Conservation (phyloP, 2,113 vertebrate genomes). For the Silurus glanis region DNA sequence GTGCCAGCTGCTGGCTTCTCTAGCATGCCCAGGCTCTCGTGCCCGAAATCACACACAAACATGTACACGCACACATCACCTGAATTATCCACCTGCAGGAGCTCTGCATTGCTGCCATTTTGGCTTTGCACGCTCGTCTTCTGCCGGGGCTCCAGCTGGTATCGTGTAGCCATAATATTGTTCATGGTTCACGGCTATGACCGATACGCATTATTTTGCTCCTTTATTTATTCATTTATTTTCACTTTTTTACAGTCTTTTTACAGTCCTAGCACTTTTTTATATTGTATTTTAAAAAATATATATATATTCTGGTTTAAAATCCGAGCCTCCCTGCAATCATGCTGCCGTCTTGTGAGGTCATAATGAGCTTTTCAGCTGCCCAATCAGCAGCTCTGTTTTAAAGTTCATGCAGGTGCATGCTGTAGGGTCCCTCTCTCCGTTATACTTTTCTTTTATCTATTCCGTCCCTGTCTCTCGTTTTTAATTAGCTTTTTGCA, state of each 20-base stretch:
- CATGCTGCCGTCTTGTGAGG: not conserved
- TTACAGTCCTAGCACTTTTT: not conserved
- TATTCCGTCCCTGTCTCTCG: constrained; percentile 58
- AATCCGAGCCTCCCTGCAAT: not conserved
- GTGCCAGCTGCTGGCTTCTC: constrained; percentile 63
- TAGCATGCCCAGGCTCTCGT: constrained; percentile 46
- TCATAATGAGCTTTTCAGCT: not conserved
- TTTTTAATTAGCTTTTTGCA: not conserved
- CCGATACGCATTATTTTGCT: not conserved
- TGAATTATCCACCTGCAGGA: constrained; percentile 24
- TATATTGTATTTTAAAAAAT: not conserved
- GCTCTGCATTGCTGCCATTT: constrained; percentile 14
- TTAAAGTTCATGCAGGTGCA: not conserved
- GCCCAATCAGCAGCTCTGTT: not conserved
- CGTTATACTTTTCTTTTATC: not conserved
- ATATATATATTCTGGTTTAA: not conserved
- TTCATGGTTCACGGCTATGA: not conserved
- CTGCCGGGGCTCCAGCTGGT: constrained; percentile 22
- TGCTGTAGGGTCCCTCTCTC: not conserved
- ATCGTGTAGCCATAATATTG: not conserved
- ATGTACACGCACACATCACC: not conserved
- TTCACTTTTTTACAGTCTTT: not conserved
- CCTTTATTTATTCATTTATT: not conserved
- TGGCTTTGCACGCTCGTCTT: constrained; percentile 13
- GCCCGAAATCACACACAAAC: not conserved